Percentiles rank a stretch among this genome's conserved stretches.
Conservation (phyloP, 2,113 vertebrate genomes). For the Naja naja region DNA sequence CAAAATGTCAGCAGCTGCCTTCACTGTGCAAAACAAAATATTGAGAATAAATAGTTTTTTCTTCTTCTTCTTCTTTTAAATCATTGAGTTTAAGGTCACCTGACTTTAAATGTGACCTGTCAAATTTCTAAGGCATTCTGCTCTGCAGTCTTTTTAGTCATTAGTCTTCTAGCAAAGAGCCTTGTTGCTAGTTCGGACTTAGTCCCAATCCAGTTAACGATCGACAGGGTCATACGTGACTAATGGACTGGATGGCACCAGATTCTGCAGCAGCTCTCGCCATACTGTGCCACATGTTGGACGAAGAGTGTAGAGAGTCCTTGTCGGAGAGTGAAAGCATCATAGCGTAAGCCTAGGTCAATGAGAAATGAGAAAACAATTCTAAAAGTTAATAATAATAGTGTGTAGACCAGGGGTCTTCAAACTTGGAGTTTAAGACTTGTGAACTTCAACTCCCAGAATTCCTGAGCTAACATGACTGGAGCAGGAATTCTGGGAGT, state of each 20-base stretch:
- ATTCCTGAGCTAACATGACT: too few species aligned
- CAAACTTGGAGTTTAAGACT: too few species aligned
- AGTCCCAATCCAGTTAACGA: conserved; percentile 73
- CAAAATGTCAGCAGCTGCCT: conserved; percentile 92
- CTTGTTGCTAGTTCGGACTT: conserved; percentile 76
- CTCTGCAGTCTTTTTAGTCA: conserved; percentile 82
- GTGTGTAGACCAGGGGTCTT: background rate
- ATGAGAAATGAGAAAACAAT: conserved; percentile 31
- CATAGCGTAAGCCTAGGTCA: conserved; percentile 90
- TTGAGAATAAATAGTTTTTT: conserved; percentile 97
- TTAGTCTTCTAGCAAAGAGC: conserved; percentile 76
- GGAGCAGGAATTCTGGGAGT: too few species aligned
- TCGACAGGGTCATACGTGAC: conserved; percentile 90
- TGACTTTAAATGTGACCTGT: conserved; percentile 80
- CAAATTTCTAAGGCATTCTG: conserved; percentile 87
- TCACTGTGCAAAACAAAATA: conserved; percentile 98
- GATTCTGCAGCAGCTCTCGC: conserved; percentile 89
- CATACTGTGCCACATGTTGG: conserved; percentile 95
- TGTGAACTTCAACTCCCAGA: too few species aligned
- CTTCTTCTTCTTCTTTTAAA: conserved; percentile 66
- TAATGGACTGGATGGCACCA: conserved; percentile 92
- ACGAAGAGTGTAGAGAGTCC: conserved; percentile 87
- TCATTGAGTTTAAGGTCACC: conserved; percentile 85
- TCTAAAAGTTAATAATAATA: conserved; percentile 12
- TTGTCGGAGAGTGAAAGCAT: conserved; percentile 97